phyloP scores from a whole-genome alignment of 2,888 invertebrate species.

The Dicranocentrus wangi region DNA sequence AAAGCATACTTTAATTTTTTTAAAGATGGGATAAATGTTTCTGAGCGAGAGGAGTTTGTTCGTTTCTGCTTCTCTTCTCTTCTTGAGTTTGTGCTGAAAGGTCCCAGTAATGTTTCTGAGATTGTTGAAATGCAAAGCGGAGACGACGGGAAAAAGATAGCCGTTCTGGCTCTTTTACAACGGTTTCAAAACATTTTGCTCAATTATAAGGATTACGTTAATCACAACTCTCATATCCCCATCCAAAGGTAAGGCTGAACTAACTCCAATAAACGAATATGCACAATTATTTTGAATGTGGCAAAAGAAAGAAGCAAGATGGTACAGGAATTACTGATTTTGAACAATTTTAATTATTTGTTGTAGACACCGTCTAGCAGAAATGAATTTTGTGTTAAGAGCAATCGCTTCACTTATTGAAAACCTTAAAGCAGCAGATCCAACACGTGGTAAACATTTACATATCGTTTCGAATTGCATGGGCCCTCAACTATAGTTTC shows the following conservation, averaged over 20 bases:
- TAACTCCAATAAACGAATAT: not conserved
- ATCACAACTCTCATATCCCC: constrained; percentile 88
- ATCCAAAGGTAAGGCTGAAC: constrained; percentile 81
- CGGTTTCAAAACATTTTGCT: constrained; percentile 94
- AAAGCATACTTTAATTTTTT: constrained; percentile 49
- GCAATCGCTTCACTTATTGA: constrained; percentile 93
- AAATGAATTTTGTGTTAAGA: constrained; percentile 96
- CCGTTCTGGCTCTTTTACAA: constrained; percentile 92
- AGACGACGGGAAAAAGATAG: constrained; percentile 79
- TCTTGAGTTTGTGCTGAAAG: constrained; percentile 91
- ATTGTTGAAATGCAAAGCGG: constrained; percentile 74
- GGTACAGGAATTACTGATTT: not conserved
- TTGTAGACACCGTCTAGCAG: constrained; percentile 89
- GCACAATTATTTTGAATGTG: not conserved
- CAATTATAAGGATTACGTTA: constrained; percentile 89
- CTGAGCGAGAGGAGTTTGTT: constrained; percentile 91
- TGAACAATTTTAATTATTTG: constrained; percentile 12
- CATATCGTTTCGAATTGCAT: constrained; percentile 6
- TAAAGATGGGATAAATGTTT: constrained; percentile 84
- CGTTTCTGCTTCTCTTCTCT: constrained; percentile 96
- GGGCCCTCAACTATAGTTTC: constrained; percentile 22
- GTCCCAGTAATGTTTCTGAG: constrained; percentile 79
- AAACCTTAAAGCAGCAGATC: constrained; percentile 92
- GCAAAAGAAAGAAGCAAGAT: too few species aligned
- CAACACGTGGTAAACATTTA: constrained; percentile 82